A percentile compares a stretch with the other conserved stretches of the same genome.
Conservation (phyloP, 2,888 invertebrate genomes). For the Zaprionus lineosus region DNA sequence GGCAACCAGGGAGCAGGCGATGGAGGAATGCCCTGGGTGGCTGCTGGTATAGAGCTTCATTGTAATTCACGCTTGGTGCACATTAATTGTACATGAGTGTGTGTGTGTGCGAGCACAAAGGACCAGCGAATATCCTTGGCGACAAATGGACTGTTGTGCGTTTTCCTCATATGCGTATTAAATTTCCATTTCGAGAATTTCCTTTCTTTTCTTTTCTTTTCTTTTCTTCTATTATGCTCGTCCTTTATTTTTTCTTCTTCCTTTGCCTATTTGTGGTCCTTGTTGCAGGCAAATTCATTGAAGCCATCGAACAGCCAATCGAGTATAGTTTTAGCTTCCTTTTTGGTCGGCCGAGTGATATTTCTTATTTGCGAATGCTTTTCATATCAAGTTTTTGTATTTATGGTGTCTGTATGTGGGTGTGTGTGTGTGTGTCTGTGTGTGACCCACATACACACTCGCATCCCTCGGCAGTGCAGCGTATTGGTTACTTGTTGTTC, state of each 20-base stretch:
- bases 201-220: neutral
- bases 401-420: constrained; percentile 12
- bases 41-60: constrained; percentile 14
- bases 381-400: too few species aligned
- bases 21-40: neutral
- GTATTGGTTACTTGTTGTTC: constrained; percentile 67
- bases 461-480: constrained; percentile 40
- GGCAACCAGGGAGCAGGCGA: constrained; percentile 44
- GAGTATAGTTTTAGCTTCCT: constrained; percentile 50
- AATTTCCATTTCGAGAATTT: constrained; percentile 60
- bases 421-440: constrained; percentile 7
- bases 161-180: constrained; percentile 49
- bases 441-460: constrained; percentile 58
- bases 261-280: constrained; percentile 21
- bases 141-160: constrained; percentile 44
- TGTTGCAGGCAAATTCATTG: constrained; percentile 55
- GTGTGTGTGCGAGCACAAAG: constrained; percentile 29
- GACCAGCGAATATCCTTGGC: constrained; percentile 64
- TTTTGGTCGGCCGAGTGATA: constrained; percentile 16
- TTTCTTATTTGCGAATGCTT: constrained; percentile 28
- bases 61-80: constrained; percentile 74
- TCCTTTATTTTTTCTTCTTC: too few species aligned
- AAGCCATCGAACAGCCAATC: constrained; percentile 50
- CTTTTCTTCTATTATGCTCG: constrained; percentile 12
- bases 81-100: constrained; percentile 63